Base-by-base conservation (phyloP, 2,113 vertebrate species). In the Sapajus apella region DNA sequence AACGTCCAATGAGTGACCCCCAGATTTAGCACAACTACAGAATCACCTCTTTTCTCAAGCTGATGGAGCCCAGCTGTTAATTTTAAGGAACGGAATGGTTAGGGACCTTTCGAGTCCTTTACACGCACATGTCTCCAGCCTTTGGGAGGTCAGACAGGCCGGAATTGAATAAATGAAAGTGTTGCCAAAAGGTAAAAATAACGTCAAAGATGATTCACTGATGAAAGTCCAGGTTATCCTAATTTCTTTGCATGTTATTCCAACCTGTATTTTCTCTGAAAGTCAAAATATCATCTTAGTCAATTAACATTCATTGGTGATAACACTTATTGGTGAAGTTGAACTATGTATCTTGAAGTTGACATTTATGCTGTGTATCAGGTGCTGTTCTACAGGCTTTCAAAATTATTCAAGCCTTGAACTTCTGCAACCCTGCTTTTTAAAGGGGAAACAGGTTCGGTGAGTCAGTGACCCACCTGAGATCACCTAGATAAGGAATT, bases 141-240 rank as follows among this genome's bases (percentile, higher is more conserved):
- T 4, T 3, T 3, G 18, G 66, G 30, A 70, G 47, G 47, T 20
- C 8, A 21, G 32, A 77, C 12, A 66, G 90, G 16, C 7, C 9
- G 32, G 66, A 8, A 58, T 4, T 16, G 12, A 86, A 37, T 7
- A 21, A 27, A 43, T 75, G 16, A 23, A 61, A 80, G 17, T 12
- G 27, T 3, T 16, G 27, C 25, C 66, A 66, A 45, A 35, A 70
- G 72, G 6, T 2, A n/a, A 58, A n/a, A 45, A 40, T 14, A 27
- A 66, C 43, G 21, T 8, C 52, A 40, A 84, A 64, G 16, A 20
- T 72, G 30, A 20, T 56, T 20, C 1, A 8, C 0, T 1, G 6
- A 1, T 2, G 35, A 25, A 47, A 64, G 37, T 14, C 1, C 6
- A 0, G 1, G 8, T 30, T 27, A 0, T 1, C 27, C 61, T 64